phyloP scores from a whole-genome alignment of 2,113 vertebrate genomes.

The Tauraco erythrolophus region DNA sequence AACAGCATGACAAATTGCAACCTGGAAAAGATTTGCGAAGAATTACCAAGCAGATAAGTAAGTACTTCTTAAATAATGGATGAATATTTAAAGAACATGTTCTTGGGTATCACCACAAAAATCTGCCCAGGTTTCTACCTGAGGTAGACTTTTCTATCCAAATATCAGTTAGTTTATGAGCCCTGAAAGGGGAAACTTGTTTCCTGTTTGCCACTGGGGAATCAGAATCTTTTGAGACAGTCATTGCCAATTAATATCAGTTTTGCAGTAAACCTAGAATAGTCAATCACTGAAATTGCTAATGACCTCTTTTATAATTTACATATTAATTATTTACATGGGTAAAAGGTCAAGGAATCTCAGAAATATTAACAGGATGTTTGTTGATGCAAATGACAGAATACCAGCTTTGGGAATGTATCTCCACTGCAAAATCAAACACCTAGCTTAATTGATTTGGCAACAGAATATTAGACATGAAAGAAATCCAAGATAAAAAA shows the following conservation, averaged over 20 bases:
- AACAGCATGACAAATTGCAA: not conserved
- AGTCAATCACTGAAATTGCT: not conserved
- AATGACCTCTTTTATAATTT: not conserved
- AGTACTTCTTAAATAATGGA: not conserved
- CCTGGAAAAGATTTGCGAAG: not conserved
- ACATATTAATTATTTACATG: not conserved
- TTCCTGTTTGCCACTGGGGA: not conserved
- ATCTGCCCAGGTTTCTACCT: not conserved
- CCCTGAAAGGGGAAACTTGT: not conserved
- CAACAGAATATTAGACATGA: not conserved
- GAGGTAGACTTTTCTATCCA: not conserved
- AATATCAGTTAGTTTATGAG: not conserved
- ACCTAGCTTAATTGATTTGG: slow-evolving; percentile 11
- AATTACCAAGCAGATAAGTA: not conserved
- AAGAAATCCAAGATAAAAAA: slow-evolving; percentile 7
- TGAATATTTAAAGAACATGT: not conserved
- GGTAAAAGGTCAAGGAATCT: not conserved
- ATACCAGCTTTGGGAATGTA: not conserved
- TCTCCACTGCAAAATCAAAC: not conserved
- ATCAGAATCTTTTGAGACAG: not conserved
- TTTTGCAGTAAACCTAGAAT: not conserved
- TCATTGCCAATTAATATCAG: not conserved
- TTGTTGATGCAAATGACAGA: not conserved
- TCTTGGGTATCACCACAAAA: not conserved
- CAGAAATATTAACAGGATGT: not conserved